Evolutionary conservation across 37 sponge, comb jelly and placozoan species (phyloP), one percentile per base, ranked within the genome.

Genomic region (Spongilla lacustris): DNA sequence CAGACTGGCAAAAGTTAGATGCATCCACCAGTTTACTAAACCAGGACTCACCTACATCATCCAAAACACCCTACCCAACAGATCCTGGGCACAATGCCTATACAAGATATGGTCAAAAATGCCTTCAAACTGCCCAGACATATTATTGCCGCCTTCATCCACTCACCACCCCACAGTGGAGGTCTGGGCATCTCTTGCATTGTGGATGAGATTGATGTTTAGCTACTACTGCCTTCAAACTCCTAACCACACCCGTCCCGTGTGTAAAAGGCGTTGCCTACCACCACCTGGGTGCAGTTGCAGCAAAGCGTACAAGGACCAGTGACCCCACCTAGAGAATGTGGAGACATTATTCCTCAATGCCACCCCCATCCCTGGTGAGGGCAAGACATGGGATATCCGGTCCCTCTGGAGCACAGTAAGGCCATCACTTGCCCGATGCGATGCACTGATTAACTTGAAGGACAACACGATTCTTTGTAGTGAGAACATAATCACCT

Each of bases 1-100:
- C 85, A 26, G 81, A 84, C 35, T 90, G 90, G 90, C 90, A 85
- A 50, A 90, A 90, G 76, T n/a, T 90, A 24, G 81, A 90, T 68
- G 90, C 90, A 80, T 80, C 76, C 58, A 77, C 37, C 35, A 10
- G 34, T 90, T 90, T 77, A 70, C 80, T 6, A 14, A 74, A 27
- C 71, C 90, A 13, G 72, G 66, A 22, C 34, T 48, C 27, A 30
- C 37, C 27, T 83, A 77, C 58, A 69, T 69, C 25, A 70, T 88
- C 5, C 23, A 46, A 28, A 41, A 85, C 13, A 27, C 86, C 68
- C 24, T 67, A 0, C 73, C 77, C 11, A 24, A 37, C 25, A 35
- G 29, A n/a, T 38, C 69, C 29, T 90, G 85, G 85, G 70, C 78
- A 34, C 72, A 58, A 29, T 28, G 30, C 6, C 13, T 79, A 0